Percentiles rank a stretch among this genome's conserved stretches.
phyloP scores from a whole-genome alignment of 2,113 vertebrate genomes.

The Corydoras sp. region DNA sequence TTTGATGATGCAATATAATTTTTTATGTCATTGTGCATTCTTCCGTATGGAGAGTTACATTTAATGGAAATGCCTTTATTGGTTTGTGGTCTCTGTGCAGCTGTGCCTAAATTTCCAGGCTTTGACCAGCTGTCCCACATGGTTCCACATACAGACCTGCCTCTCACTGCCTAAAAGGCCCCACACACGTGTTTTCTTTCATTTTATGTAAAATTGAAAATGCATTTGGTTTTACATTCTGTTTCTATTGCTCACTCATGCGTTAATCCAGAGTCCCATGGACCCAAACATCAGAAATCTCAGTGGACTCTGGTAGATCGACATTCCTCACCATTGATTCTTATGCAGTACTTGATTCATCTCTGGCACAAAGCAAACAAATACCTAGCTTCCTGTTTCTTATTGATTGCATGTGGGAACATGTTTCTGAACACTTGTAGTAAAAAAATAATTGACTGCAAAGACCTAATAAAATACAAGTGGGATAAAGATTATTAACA shows the following conservation, averaged over 20 bases:
- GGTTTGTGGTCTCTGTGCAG: conserved; percentile 9
- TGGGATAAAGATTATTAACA: conserved; percentile 35
- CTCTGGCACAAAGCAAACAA: conserved; percentile 68
- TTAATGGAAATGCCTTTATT: conserved; percentile 27
- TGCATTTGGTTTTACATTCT: conserved; percentile 33
- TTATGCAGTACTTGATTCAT: conserved; percentile 67
- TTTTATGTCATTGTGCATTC: conserved; percentile 17
- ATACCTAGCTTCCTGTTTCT: conserved; percentile 71
- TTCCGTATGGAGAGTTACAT: conserved; percentile 21
- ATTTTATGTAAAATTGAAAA: conserved; percentile 29
- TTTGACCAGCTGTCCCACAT: conserved; percentile 28
- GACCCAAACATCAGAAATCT: conserved; percentile 13
- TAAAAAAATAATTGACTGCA: conserved; percentile 50
- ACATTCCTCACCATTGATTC: conserved; percentile 40
- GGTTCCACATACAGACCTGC: conserved; percentile 25
- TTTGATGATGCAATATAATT: conserved; percentile 34
- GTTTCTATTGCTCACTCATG: conserved; percentile 10
- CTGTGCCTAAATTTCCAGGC: conserved; percentile 22
- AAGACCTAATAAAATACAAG: conserved; percentile 41
- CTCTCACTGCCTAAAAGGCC: conserved; percentile 21
- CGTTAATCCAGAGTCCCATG: conserved; percentile 8
- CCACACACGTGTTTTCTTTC: conserved; percentile 15
- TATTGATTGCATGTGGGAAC: conserved; percentile 68
- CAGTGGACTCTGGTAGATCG: conserved; percentile 14
- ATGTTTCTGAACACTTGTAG: conserved; percentile 60